phyloP scores from a whole-genome alignment of 2,797 vertebrate genomes.

The Protonibea diacanthus region DNA sequence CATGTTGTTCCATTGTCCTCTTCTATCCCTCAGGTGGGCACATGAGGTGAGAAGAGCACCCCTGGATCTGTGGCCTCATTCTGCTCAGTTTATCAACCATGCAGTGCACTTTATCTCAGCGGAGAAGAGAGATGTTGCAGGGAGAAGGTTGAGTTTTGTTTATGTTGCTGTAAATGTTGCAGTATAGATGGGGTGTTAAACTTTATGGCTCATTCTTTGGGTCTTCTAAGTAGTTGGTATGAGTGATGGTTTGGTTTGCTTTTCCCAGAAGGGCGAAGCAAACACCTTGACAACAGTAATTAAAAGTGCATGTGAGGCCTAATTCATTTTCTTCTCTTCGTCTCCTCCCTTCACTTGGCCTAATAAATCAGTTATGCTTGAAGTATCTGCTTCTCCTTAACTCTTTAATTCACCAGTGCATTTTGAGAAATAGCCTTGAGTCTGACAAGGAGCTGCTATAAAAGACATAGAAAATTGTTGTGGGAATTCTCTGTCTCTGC shows the following conservation, averaged over 20 bases:
- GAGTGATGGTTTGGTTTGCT: conserved; percentile 69
- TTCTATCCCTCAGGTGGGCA: conserved; percentile 62
- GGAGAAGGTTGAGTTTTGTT: conserved; percentile 60
- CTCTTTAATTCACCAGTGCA: conserved; percentile 68
- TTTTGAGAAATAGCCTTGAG: conserved; percentile 67
- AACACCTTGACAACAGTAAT: conserved; percentile 83
- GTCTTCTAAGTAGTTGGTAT: conserved; percentile 56
- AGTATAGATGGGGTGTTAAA: conserved; percentile 54
- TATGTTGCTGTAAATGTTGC: conserved; percentile 70
- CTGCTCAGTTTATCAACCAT: conserved; percentile 66
- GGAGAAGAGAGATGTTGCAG: conserved; percentile 39
- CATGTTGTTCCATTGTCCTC: conserved; percentile 73
- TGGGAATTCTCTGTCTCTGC: conserved; percentile 75
- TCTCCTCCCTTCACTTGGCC: conserved; percentile 72
- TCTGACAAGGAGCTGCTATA: conserved; percentile 69
- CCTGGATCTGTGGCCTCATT: conserved; percentile 70
- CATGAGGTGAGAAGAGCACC: conserved; percentile 62
- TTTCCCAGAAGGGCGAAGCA: conserved; percentile 75
- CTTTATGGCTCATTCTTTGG: conserved; percentile 58
- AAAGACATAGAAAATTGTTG: conserved; percentile 76
- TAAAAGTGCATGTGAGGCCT: conserved; percentile 76
- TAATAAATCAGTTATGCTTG: conserved; percentile 82
- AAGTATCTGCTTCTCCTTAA: conserved; percentile 70
- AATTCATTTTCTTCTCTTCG: conserved; percentile 72
- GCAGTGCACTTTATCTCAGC: conserved; percentile 30